Base-by-base conservation (phyloP, 2,113 vertebrate genomes). In the Canis aureus region DNA sequence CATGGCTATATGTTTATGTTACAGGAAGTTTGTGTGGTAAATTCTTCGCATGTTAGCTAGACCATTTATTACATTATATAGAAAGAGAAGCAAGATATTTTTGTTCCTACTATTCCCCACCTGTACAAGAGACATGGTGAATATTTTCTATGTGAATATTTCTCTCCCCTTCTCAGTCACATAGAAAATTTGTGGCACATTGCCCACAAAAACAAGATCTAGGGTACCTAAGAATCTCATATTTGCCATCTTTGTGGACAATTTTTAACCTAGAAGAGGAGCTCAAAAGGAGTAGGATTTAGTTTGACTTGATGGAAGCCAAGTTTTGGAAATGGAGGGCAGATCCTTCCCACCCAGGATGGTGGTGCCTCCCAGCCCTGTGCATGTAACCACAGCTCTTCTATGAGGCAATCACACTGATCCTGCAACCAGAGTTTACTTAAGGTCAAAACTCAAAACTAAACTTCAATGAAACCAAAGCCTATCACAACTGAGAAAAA, bases 381-480 rank as follows among this genome's bases (percentile, higher is more conserved):
- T 8, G 53, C 51, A 2, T 12, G 38, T 8, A 19, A 38, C 6
- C 64, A 57, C 73, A 85, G 69, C 8, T 43, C 55, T 57, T 3
- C 11, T 29, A 43, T 20, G 43, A 35, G 13, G 60, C 23, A 71
- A n/a, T 89, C 1, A 43, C 27, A n/a, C 5, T 55, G 87, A 57
- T 23, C 38, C 82, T 59, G 55, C 82, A 86, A 78, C 29, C 49
- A 69, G 43, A 73, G 32, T 94, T 87, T 51, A 64, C 82, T 93
- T 84, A 95, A 89, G 57, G 57, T 57, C 84, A 83, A 97, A 97
- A 94, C 79, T 94, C 73, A 91, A 83, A 89, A 87, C 80, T 38
- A 69, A 76, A 94, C 67, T 95, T 64, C 11, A 82, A 62, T 16
- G 69, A 79, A 93, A 64, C 64, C 9, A 84, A 55, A 94, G 43